Evolutionary conservation across 2,888 invertebrate species (phyloP).

Genomic region (Alentia gelatinosa): DNA sequence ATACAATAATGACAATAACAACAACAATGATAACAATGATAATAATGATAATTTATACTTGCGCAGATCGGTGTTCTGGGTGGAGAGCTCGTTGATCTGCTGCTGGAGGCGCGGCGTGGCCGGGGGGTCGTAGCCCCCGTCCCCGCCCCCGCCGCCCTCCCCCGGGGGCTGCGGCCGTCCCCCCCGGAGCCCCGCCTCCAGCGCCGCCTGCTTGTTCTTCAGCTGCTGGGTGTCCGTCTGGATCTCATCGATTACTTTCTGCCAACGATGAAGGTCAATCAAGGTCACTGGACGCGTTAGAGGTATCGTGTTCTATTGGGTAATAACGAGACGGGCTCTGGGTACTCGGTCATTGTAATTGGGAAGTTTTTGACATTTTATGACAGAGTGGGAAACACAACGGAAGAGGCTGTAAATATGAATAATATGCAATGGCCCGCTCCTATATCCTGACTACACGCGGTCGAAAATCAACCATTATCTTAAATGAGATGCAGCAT

Average conservation of each 20-base stretch:
- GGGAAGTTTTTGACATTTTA: neutral
- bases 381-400: too few relatives aligned
- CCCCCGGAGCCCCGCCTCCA: conserved; percentile 7
- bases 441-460: too few relatives aligned
- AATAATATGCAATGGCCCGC: too few relatives aligned
- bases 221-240: conserved; percentile 58
- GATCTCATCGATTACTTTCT: conserved; percentile 57
- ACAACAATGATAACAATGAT: neutral
- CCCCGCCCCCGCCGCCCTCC: conserved; percentile 8
- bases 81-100: conserved; percentile 18
- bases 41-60: neutral
- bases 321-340: too few relatives aligned
- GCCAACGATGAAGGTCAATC: too few relatives aligned
- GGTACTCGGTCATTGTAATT: neutral
- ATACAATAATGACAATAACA: neutral
- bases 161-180: neutral
- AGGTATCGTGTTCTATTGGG: too few relatives aligned
- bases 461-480: too few relatives aligned
- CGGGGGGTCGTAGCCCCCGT: conserved; percentile 35
- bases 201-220: conserved; percentile 57
- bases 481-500: too few relatives aligned
- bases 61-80: conserved; percentile 19
- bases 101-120: conserved; percentile 19
- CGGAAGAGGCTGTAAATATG: too few relatives aligned
- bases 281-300: too few relatives aligned